phyloP scores from a whole-genome alignment of 2,888 invertebrate species.

The Antheraea yamamai region DNA sequence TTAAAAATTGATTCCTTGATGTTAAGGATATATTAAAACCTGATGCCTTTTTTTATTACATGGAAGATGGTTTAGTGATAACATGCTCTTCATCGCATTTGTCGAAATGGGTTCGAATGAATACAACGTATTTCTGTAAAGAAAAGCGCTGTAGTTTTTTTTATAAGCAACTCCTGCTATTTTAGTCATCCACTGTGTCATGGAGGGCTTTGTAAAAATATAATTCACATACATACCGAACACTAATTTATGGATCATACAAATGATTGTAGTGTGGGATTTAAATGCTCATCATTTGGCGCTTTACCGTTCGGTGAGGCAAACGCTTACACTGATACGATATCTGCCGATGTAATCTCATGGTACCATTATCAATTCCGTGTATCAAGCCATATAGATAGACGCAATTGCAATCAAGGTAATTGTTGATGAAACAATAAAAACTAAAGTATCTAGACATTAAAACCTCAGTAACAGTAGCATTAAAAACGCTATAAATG shows the following conservation, averaged over 20 bases:
- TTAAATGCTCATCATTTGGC: no score
- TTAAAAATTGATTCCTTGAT: slow-evolving; percentile 8
- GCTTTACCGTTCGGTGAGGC: no score
- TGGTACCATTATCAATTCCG: no score
- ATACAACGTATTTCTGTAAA: not conserved
- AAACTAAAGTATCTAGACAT: not conserved
- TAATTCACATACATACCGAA: no score
- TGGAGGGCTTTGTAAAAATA: no score
- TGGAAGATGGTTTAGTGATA: not conserved
- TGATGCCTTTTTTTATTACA: not conserved
- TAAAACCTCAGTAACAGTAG: not conserved
- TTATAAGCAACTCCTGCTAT: no score
- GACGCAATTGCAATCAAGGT: not conserved
- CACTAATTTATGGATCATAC: no score
- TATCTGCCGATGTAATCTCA: no score
- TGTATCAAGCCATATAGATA: not conserved
- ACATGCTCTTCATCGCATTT: not conserved
- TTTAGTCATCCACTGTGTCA: no score
- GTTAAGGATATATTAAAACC: slow-evolving; percentile 3
- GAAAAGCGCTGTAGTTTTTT: no score
- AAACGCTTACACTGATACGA: no score
- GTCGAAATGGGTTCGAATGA: not conserved
- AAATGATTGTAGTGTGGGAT: no score
- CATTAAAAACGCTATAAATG: not conserved
- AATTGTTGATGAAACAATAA: not conserved